Conservation (phyloP, 2,113 vertebrate genomes). For the Plecturocebus donacophilus region DNA sequence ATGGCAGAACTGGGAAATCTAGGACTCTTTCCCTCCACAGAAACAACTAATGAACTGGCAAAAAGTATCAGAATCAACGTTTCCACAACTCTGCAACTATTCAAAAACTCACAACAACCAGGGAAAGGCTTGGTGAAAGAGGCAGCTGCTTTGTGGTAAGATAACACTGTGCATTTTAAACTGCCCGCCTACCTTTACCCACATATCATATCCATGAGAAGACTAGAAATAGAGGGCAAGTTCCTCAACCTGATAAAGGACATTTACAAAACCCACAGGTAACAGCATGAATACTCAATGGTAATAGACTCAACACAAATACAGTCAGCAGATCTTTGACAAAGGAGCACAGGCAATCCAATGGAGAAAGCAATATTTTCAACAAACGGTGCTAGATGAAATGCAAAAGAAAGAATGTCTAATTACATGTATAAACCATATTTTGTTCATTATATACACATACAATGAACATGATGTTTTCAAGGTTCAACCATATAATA, state of each 20-base stretch:
- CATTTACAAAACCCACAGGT: background rate
- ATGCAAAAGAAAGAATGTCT: background rate
- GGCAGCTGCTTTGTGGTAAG: background rate
- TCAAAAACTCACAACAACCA: background rate
- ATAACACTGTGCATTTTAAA: background rate
- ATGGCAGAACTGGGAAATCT: background rate
- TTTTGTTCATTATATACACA: too few relatives aligned
- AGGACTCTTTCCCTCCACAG: background rate
- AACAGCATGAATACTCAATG: background rate
- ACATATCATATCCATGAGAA: background rate
- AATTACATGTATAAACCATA: too few relatives aligned
- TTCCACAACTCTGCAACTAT: background rate
- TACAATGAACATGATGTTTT: too few relatives aligned
- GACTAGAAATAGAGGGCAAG: background rate
- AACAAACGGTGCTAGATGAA: background rate
- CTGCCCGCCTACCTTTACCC: background rate
- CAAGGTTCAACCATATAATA: too few relatives aligned
- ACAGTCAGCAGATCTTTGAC: background rate
- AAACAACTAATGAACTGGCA: background rate
- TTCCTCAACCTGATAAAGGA: background rate
- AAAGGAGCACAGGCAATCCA: conserved; percentile 21
- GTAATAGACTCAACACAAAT: conserved; percentile 21
- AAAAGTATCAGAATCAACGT: background rate
- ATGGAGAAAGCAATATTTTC: background rate
- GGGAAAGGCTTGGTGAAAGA: background rate